phyloP scores from a whole-genome alignment of 2,797 vertebrate genomes.

The Enteromius viviparus region DNA sequence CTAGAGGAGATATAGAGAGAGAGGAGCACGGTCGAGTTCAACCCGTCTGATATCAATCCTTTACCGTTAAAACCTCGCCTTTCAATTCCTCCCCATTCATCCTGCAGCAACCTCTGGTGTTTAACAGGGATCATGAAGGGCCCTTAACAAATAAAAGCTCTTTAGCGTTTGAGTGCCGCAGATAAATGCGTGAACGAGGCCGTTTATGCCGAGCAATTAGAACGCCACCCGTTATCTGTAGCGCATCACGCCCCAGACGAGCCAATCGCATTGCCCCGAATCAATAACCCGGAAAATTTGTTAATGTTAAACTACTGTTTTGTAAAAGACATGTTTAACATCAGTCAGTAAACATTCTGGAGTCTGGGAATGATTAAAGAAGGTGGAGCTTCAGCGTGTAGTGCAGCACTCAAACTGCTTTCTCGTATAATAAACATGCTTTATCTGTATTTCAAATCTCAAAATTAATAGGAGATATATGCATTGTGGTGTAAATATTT shows the following conservation, averaged over 20 bases:
- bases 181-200: constrained; percentile 52
- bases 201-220: constrained; percentile 46
- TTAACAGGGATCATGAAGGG: constrained; percentile 61
- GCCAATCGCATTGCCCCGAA: constrained; percentile 12
- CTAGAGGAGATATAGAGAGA: constrained; percentile 53
- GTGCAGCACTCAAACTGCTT: not conserved
- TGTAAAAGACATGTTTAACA: not conserved
- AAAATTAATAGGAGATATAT: not conserved
- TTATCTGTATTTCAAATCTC: not conserved
- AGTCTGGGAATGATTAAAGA: not conserved
- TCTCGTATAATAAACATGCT: not conserved
- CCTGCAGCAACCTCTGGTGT: constrained; percentile 58
- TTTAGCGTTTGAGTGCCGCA: constrained; percentile 50
- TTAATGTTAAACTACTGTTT: constrained; percentile 32
- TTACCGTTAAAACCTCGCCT: constrained; percentile 57
- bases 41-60: constrained; percentile 45
- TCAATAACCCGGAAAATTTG: constrained; percentile 25
- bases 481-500: constrained; percentile 10
- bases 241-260: constrained; percentile 14
- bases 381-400: not conserved
- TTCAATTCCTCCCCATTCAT: constrained; percentile 59
- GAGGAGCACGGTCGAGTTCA: constrained; percentile 1
- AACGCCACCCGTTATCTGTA: constrained; percentile 24
- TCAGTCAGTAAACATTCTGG: constrained; percentile 25
- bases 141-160: constrained; percentile 60